Conservation (phyloP, 2,113 vertebrate species). For the Nycticryphes semicollaris region DNA sequence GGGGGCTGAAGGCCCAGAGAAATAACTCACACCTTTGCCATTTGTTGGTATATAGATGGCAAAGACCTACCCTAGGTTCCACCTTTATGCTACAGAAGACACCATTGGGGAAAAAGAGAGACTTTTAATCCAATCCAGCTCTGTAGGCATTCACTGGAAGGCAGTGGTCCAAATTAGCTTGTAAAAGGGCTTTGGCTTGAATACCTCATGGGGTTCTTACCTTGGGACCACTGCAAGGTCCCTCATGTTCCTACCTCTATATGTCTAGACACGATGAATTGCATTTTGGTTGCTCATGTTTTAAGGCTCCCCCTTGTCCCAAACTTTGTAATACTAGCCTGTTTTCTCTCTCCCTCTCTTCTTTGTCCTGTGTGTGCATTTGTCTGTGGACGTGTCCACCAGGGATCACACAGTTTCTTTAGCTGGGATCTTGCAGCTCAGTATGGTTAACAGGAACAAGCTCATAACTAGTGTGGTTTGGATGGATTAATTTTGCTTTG, state of each 20-base stretch:
- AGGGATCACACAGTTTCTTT: not conserved
- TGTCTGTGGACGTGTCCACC: not conserved
- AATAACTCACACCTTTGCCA: not conserved
- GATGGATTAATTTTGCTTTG: not conserved
- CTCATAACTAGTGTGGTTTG: accelerated
- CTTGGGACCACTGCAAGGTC: not conserved
- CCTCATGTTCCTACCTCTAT: not conserved
- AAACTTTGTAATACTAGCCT: not conserved
- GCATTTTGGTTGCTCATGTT: not conserved
- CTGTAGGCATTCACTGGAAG: not conserved
- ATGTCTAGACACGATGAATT: accelerated
- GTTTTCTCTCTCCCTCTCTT: not conserved
- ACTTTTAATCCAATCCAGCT: not conserved
- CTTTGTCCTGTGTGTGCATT: not conserved
- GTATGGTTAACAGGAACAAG: not conserved
- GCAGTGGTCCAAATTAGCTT: not conserved
- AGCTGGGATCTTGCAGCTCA: not conserved
- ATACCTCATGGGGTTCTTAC: not conserved
- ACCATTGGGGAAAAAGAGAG: accelerated
- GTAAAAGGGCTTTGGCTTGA: not conserved
- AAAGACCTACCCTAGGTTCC: not conserved
- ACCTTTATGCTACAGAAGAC: not conserved
- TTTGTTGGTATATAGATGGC: not conserved
- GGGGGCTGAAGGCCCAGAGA: not conserved
- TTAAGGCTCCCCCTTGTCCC: not conserved